Evolutionary conservation across 2,113 vertebrate genomes (phyloP), one percentile per base, ranked within the genome.

Genomic region (Sigmodon hispidus): DNA sequence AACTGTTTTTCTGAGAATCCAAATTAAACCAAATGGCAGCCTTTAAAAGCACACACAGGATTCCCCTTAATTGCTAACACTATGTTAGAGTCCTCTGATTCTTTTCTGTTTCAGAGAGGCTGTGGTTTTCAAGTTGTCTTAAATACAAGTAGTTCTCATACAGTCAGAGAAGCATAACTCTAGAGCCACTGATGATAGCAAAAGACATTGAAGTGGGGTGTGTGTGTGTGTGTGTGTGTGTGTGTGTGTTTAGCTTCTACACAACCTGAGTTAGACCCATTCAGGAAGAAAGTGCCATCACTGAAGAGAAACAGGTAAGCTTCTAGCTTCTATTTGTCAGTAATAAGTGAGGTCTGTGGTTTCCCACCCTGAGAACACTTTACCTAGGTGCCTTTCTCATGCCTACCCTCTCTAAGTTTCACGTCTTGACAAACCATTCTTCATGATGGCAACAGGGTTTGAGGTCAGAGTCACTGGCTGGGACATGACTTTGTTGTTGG

Each of bases 1-100:
- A 90, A 96, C 93, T 96, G 96, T 96, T 31, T 96, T 86, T 81
- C 57, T 73, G 96, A 96, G 77, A 92, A 95, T 96, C 97, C 94
- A 52, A 93, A 95, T 75, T 91, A 95, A 97, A 96, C 86, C 3
- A 81, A 79, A 65, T 26, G 43, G 65, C 22, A 16, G 72, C 91
- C 63, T 61, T 79, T 91, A 43, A 94, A 97, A 97, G 83, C 72
- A 73, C 10, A 3, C n/a, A 73, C 7, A 19, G 89, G 50, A 87
- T 45, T 61, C 52, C n/a, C 48, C 94, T 89, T 83, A 73, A 85
- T 57, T 77, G 50, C 31, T 67, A 80, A 93, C 52, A 92, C 93
- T 79, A 29, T 40, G 59, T 79, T 87, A 57, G 13, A 31, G 19
- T 87, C 52, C 10, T 4, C n/a, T 5, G 21, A 67, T 79, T 81